Evolutionary conservation across 2,888 invertebrate species (phyloP), one percentile per base, ranked within the genome.

Genomic region (Watsonalla cultraria): DNA sequence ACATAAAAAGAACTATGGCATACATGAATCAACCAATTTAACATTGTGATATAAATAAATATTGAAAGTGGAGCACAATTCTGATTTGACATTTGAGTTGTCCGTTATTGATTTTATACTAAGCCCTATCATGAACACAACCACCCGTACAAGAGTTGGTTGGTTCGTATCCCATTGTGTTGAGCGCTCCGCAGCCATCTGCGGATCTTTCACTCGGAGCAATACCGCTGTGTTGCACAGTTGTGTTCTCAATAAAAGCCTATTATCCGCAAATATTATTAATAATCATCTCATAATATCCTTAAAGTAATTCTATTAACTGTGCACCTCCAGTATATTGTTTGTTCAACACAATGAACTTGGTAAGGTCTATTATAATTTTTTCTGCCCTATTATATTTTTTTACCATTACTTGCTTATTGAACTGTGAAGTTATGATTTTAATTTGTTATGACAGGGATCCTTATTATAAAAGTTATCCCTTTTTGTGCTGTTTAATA

Each of bases 401-500:
- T 78, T 78, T 76, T 74, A 64, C 52, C 59, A 74, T 71, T 76
- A 75, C 75, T 76, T 76, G 75, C 64, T 78, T 76, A 88, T 85
- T 90, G 82, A 86, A 77, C 78, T 67, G 56, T 87, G 76, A 79
- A 86, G 82, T 88, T 91, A 90, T 91, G 91, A 90, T 90, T 80
- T 52, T 90, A 82, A 91, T 90, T 78, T 83, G 84, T 89, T 90
- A 78, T 88, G 91, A 88, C 91, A 90, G 79, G 81, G 24, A 24
- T 70, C 80, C 77, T 76, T 80, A 82, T 83, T 82, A 78, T 80
- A 60, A 24, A 24, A 68, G 65, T 64, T 68, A 72, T 76, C 66
- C 76, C 64, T 71, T 76, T 75, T 66, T 56, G 53, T 62, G 34
- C 56, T 63, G 56, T 42, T 42, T 65, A 53, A 47, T 63, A 57